Evolutionary conservation across 2,797 vertebrate species (phyloP).

Genomic region (Craterocephalus amniculus): DNA sequence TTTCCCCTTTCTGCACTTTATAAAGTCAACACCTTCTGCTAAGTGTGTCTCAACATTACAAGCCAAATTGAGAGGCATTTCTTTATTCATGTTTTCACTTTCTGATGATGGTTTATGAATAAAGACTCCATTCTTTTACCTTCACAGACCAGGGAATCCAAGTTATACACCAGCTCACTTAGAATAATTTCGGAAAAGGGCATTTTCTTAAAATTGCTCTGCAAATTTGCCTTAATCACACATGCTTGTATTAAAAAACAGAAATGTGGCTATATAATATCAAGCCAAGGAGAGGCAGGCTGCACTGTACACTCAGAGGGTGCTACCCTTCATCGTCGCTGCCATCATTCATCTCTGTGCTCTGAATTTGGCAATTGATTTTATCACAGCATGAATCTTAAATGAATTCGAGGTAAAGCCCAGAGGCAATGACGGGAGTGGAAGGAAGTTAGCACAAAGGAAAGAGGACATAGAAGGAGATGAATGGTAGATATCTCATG

Average conservation of each 20-base stretch:
- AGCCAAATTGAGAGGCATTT: conserved; percentile 11
- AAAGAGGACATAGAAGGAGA: not conserved
- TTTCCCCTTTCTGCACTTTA: conserved; percentile 19
- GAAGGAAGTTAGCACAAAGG: conserved; percentile 51
- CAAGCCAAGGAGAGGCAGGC: conserved; percentile 8
- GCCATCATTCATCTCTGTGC: conserved; percentile 54
- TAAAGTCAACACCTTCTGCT: conserved; percentile 4
- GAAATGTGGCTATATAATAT: conserved; percentile 21
- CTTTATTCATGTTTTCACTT: conserved; percentile 12
- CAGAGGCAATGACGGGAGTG: conserved; percentile 32
- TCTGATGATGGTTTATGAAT: not conserved
- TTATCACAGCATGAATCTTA: conserved; percentile 64
- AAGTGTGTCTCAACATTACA: conserved; percentile 1
- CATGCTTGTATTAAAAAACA: conserved; percentile 29
- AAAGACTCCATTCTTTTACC: not conserved
- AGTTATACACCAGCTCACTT: not conserved
- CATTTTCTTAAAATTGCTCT: conserved; percentile 14
- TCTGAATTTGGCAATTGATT: conserved; percentile 63
- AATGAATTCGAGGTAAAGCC: conserved; percentile 64
- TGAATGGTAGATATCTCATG: conserved; percentile 49
- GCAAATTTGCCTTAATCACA: conserved; percentile 23
- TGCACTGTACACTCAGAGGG: not conserved
- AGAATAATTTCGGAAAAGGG: not conserved
- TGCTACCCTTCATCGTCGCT: conserved; percentile 22
- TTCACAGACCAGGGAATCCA: not conserved